Percentiles rank a stretch among this genome's conserved stretches.
Conservation (phyloP, 2,888 invertebrate species). For the Julus scanicus region DNA sequence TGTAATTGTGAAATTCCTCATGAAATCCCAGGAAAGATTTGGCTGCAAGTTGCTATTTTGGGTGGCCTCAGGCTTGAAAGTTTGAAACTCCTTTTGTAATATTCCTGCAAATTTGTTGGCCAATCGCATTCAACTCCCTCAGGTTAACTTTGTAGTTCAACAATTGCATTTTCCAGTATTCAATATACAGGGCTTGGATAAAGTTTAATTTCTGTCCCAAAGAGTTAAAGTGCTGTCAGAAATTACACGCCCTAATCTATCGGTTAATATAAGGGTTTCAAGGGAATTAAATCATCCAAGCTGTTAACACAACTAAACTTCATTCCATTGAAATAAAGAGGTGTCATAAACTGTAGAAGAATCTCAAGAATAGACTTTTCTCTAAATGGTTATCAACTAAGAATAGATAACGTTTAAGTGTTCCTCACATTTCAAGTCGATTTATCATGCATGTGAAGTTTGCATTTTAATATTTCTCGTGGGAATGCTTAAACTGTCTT, state of each 20-base stretch:
- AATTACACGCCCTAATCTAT: too few species aligned
- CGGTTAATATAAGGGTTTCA: too few species aligned
- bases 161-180: neutral
- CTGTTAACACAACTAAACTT: too few species aligned
- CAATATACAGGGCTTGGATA: neutral
- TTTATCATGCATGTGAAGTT: neutral
- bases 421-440: neutral
- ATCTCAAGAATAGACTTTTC: neutral
- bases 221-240: neutral
- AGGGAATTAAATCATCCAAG: too few species aligned
- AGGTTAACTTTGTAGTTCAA: neutral
- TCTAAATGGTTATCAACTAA: neutral
- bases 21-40: neutral
- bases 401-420: neutral
- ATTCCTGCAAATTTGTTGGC: conserved; percentile 4
- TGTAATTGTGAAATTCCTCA: conserved; percentile 44
- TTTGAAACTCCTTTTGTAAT: conserved; percentile 23
- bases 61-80: neutral
- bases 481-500: neutral
- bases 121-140: neutral
- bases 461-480: neutral
- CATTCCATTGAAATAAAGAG: too few species aligned
- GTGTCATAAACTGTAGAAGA: too few species aligned
- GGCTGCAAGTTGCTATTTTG: conserved; percentile 11
- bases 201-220: neutral